phyloP scores from a whole-genome alignment of 1,140 invertebrate species.

The Pseudomyrmex concolor region DNA sequence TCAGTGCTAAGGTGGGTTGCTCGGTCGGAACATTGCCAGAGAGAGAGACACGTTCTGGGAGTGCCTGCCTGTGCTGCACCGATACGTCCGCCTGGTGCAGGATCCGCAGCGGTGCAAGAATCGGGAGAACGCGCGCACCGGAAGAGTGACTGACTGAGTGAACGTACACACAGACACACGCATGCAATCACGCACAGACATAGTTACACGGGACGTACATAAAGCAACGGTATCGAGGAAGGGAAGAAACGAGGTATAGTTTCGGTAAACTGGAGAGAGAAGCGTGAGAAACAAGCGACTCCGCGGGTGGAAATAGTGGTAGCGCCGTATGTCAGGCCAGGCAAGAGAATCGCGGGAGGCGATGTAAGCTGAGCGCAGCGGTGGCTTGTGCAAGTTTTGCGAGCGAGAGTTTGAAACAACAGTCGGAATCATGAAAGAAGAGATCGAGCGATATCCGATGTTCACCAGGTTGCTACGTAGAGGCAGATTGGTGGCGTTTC shows the following conservation, averaged over 20 bases:
- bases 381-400: not conserved
- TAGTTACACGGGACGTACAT: not conserved
- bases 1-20: constrained; percentile 84
- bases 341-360: constrained; percentile 2
- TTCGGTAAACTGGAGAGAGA: not conserved
- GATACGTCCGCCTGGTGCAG: constrained; percentile 71
- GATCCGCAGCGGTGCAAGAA: constrained; percentile 69
- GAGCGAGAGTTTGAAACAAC: constrained; percentile 28
- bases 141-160: constrained; percentile 48
- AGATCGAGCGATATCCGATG: constrained; percentile 31
- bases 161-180: constrained; percentile 12
- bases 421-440: constrained; percentile 56
- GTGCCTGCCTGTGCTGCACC: constrained; percentile 80
- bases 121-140: constrained; percentile 56
- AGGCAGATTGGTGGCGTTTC: constrained; percentile 40
- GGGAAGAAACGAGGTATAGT: constrained; percentile 10
- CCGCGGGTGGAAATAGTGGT: constrained; percentile 41
- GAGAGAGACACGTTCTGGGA: constrained; percentile 78
- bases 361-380: constrained; percentile 14
- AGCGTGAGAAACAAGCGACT: constrained; percentile 16
- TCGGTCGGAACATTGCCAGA: constrained; percentile 82
- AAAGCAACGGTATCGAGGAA: constrained; percentile 6
- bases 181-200: not conserved
- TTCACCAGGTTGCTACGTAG: constrained; percentile 32
- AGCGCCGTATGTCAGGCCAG: constrained; percentile 37